Evolutionary conservation across 2,113 vertebrate genomes (phyloP), one percentile per base, ranked within the genome.

Genomic region (Phyllopteryx taeniolatus): DNA sequence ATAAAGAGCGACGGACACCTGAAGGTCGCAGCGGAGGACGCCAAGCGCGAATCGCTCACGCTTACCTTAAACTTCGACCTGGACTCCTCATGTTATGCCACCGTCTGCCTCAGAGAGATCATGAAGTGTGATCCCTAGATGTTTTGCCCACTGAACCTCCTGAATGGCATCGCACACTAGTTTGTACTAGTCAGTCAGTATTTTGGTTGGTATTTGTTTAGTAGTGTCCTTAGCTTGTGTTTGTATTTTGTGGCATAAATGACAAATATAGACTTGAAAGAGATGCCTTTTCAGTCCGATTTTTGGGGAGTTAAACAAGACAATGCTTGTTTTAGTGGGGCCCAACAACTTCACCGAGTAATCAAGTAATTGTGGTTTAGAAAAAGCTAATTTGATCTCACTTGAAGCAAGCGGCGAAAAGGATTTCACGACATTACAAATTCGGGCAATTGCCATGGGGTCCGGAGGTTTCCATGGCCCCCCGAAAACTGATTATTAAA

Each of bases 11-110:
- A 76, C 5, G 8, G 59, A 14, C 53, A 35, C 59, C 15, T 20
- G 19, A 77, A n/a, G 53, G 20, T 4, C 8, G 54, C 15, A 17
- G 0, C 62, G 56, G 47, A 69, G 77, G 70, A 61, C 46, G 83
- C 7, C 15, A 85, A 76, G 46, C 60, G 35, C 75, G 56, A 78
- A 5, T 80, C 80, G 1, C 68, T 79, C 1, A 44, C n/a, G 9
- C 93, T 99, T 75, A 85, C 74, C 44, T 3, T 99, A 53, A 94
- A 94, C 62, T 97, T 98, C 72, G 91, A 95, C 79, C 93, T 98
- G 67, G 93, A 95, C 67, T 89, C 95, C 27, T 97, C 97, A 0
- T 97, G 96, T 88, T 99, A 98, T 0, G 97, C 97, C 43, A 98
- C 97, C 1, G 86, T 96, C 67, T 97, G 93, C 88, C 93, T 99